Evolutionary conservation across 2,797 vertebrate genomes (phyloP).

Genomic region (Chromobotia macracanthus): DNA sequence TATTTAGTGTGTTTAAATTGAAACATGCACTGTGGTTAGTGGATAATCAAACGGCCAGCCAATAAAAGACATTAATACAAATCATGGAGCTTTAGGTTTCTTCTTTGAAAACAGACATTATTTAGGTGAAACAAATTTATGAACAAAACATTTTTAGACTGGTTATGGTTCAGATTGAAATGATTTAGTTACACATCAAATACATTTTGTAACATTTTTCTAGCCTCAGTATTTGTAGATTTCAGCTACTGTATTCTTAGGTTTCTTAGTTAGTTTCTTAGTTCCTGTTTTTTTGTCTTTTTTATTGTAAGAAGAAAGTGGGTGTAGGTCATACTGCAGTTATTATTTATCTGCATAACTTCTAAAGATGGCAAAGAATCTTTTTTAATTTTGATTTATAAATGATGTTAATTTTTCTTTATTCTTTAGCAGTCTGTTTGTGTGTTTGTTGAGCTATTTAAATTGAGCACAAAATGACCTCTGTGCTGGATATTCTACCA

Average conservation of each 20-base stretch:
- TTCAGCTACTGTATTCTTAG: slow-evolving; percentile 50
- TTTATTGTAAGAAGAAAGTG: neutral
- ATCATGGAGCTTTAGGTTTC: slow-evolving; percentile 22
- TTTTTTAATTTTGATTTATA: too few relatives aligned
- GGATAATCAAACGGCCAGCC: slow-evolving; percentile 15
- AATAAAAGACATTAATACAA: slow-evolving; percentile 37
- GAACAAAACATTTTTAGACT: slow-evolving; percentile 4
- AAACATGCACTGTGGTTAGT: slow-evolving; percentile 34
- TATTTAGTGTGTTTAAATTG: slow-evolving; percentile 34
- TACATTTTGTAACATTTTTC: neutral
- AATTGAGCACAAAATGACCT: slow-evolving; percentile 10
- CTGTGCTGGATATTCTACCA: slow-evolving; percentile 14
- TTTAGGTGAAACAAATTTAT: slow-evolving; percentile 10
- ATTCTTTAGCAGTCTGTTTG: neutral
- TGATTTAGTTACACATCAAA: neutral
- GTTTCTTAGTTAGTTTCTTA: neutral
- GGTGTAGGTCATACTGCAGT: slow-evolving; percentile 2
- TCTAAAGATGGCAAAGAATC: neutral
- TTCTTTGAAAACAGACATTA: slow-evolving; percentile 2
- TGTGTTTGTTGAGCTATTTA: slow-evolving; percentile 24
- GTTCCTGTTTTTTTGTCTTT: slow-evolving; percentile 24
- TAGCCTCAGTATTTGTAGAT: slow-evolving; percentile 29
- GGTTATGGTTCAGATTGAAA: neutral
- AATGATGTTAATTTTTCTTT: too few relatives aligned
- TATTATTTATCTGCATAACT: slow-evolving; percentile 35